Evolutionary conservation across 1,140 invertebrate species (phyloP).

Genomic region (Paramacrobiotus metropolitanus): DNA sequence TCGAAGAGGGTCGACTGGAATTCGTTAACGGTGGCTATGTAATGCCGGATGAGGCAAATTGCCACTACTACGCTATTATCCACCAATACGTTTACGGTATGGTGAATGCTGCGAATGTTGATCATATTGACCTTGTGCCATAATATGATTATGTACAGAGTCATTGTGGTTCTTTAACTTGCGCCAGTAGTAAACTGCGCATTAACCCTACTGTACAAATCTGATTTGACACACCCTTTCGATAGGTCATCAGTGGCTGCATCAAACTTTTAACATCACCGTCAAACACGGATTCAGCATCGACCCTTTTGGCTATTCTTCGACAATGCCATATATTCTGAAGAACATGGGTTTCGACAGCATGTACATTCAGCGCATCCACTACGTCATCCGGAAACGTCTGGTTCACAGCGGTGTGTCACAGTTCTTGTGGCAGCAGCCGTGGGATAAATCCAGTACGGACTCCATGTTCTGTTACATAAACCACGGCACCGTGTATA

Average conservation of each 20-base stretch:
- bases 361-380: slow-evolving; percentile 23
- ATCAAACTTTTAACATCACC: slow-evolving; percentile 41
- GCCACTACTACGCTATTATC: slow-evolving; percentile 73
- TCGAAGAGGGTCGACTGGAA: slow-evolving; percentile 69
- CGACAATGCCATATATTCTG: slow-evolving; percentile 57
- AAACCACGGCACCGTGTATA: slow-evolving; percentile 81
- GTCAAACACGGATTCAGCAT: slow-evolving; percentile 62
- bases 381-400: slow-evolving; percentile 57
- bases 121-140: neutral
- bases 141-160: neutral
- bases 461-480: slow-evolving; percentile 29
- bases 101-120: neutral
- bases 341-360: slow-evolving; percentile 38
- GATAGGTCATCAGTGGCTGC: slow-evolving; percentile 68
- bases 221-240: too few species aligned
- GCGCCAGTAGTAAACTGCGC: slow-evolving; percentile 28
- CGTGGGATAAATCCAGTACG: slow-evolving; percentile 34
- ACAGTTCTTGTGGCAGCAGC: slow-evolving; percentile 62
- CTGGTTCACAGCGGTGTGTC: slow-evolving; percentile 54
- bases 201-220: too few species aligned
- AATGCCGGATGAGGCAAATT: slow-evolving; percentile 88
- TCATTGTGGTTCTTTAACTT: neutral
- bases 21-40: slow-evolving; percentile 92
- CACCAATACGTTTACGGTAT: slow-evolving; percentile 88
- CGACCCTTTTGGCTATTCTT: slow-evolving; percentile 67